Base-by-base conservation (phyloP, 2,797 vertebrate species). In the Myotis daubentonii region DNA sequence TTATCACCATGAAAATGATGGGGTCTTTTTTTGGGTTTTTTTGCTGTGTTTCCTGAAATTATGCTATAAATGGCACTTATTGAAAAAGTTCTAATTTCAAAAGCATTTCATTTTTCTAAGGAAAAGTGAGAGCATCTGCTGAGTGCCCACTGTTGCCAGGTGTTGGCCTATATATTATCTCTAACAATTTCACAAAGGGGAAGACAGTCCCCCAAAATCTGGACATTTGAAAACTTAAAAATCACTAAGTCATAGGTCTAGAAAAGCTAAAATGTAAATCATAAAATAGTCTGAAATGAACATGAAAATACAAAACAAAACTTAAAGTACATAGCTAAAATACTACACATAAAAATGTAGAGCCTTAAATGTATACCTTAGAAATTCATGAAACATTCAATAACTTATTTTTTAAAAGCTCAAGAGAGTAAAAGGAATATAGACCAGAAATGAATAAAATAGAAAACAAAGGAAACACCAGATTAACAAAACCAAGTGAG, bases 51-150 rank as follows among this genome's bases (percentile, higher is more conserved):
- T 96, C 47, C 71, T 84, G 44, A 91, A 72, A 87, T 57, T 57
- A 57, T 47, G 30, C 25, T 47, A 68, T 53, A 36, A 8, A 15
- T 68, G 16, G 30, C 71, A 62, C 19, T 74, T 89, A 62, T 12
- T 87, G 30, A 86, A 82, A 91, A 95, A 88, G 60, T 75, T 85
- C 51, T 87, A 49, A 70, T 82, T 70, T 96, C 81, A 76, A 68
- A 84, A 84, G n/a, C 23, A 80, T 23, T 70, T 89, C 16, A 22
- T 55, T 62, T 75, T n/a, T 55, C 82, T 49, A 78, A 75, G 28
- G n/a, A 79, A 44, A 87, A 68, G 22, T 13, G 8, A 74, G 80
- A 95, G n/a, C 1, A n/a, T 49, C 25, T 72, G 38, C 19, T 57
- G 25, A 83, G 62, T 38, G 82, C 25, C 62, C 44, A 25, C 28